phyloP scores from a whole-genome alignment of 2,113 vertebrate genomes.

The Pterophyllum scalare region DNA sequence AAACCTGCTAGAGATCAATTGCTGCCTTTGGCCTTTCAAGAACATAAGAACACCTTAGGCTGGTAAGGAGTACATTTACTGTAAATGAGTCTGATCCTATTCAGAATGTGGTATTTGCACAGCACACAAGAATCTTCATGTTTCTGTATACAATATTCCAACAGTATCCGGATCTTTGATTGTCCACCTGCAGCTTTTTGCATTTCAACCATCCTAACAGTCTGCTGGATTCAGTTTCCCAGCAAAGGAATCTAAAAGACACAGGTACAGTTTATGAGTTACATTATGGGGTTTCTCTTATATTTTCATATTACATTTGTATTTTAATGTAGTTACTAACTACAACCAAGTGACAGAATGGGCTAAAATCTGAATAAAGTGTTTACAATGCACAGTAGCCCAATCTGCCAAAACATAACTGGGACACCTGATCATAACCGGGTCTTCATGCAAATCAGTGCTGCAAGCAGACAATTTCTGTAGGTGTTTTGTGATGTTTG shows the following conservation, averaged over 20 bases:
- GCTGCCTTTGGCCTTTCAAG: background rate
- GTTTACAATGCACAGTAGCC: background rate
- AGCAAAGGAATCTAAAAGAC: background rate
- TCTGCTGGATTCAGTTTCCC: background rate
- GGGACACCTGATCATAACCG: background rate
- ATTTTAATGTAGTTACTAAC: background rate
- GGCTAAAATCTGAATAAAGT: background rate
- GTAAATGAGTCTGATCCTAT: background rate
- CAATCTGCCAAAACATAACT: background rate
- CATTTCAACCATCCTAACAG: background rate
- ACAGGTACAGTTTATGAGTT: background rate
- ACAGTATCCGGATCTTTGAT: background rate
- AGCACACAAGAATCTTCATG: background rate
- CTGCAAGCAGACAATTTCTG: background rate
- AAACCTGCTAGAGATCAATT: background rate
- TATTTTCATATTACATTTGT: background rate
- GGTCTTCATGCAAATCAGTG: background rate
- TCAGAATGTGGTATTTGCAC: slow-evolving; percentile 1
- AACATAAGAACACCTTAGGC: background rate
- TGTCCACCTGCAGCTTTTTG: background rate
- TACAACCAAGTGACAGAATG: background rate
- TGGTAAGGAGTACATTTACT: background rate
- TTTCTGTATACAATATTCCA: background rate
- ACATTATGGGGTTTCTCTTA: background rate
- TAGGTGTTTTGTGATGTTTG: background rate